Percentiles rank a stretch among this genome's conserved stretches.
Conservation (phyloP, 2,113 vertebrate genomes). For the Tylochromis polylepis region DNA sequence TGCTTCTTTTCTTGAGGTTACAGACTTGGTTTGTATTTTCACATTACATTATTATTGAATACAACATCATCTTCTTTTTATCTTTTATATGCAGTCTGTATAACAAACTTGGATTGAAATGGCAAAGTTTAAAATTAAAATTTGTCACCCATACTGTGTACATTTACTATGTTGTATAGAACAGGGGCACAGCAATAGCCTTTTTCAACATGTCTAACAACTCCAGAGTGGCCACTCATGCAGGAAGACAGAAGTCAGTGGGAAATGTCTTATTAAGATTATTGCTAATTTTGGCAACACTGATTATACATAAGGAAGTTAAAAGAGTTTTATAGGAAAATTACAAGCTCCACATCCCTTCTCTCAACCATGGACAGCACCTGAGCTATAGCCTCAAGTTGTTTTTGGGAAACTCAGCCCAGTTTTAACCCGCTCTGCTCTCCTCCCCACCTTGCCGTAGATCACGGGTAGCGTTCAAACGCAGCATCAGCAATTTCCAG, state of each 20-base stretch:
- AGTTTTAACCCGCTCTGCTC: slow-evolving; percentile 24
- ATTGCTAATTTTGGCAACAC: not conserved
- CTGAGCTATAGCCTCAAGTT: not conserved
- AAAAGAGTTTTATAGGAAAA: not conserved
- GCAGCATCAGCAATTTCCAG: slow-evolving; percentile 29
- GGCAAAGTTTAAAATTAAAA: not conserved
- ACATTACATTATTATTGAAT: not conserved
- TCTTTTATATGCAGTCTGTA: not conserved
- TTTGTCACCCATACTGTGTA: not conserved
- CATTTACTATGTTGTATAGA: not conserved
- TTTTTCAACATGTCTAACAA: not conserved
- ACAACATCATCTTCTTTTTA: not conserved
- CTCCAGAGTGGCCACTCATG: not conserved
- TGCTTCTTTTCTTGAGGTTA: not conserved
- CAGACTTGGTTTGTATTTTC: not conserved
- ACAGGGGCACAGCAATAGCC: not conserved
- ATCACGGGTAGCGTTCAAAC: not conserved
- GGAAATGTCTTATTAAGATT: not conserved
- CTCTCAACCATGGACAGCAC: not conserved
- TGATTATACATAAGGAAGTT: not conserved
- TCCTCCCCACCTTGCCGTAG: slow-evolving; percentile 39
- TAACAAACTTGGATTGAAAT: not conserved
- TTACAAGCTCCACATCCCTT: not conserved
- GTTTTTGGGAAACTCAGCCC: slow-evolving; percentile 46
- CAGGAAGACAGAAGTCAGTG: not conserved